Base-by-base conservation (phyloP, 2,113 vertebrate genomes). In the Crotalus tigris region DNA sequence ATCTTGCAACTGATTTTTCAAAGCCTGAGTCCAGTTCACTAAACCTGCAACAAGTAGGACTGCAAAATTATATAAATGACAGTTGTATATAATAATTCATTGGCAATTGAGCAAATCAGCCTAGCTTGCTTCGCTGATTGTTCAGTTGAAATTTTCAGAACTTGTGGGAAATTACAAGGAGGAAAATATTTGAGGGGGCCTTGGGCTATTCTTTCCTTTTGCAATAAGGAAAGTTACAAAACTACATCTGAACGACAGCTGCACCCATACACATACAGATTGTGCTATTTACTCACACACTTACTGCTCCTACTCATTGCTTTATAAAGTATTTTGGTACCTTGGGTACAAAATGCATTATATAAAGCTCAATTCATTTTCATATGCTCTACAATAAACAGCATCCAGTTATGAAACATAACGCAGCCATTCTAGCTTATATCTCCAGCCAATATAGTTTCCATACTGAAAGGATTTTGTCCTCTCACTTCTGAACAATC, bases 271-370 rank as follows among this genome's bases (percentile, higher is more conserved):
- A 64, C 57, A 91, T 88, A 92, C 13, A 17, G 26, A 69, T 87
- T 85, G 44, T 64, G 23, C 53, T 91, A 57, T 88, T 89, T 64
- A 57, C 87, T 92, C 75, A 57, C 53, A 53, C 81, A 69, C 53
- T 75, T n/a, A 61, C 92, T 64, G 90, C 93, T 89, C 93, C 92
- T 69, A 91, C 92, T 92, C 92, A 91, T 39, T 90, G 69, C 92
- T 91, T 86, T 88, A 89, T 61, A 91, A 88, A 93, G 93, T 64
- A 87, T 59, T 46, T 85, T 64, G 64, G 86, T 90, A 91, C 61
- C 64, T 54, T 26, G 90, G 57, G 92, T 55, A 91, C 4, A 46
- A 58, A 88, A 90, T 10, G 17, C 24, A 57, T 92, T 49, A 91
- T 61, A 93, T 92, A 89, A 91, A 92, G 26, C 92, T 87, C 93